A percentile compares a stretch with the other conserved stretches of the same genome.
Evolutionary conservation across 2,888 invertebrate species (phyloP).

Genomic region (Platynereis dumerilii): DNA sequence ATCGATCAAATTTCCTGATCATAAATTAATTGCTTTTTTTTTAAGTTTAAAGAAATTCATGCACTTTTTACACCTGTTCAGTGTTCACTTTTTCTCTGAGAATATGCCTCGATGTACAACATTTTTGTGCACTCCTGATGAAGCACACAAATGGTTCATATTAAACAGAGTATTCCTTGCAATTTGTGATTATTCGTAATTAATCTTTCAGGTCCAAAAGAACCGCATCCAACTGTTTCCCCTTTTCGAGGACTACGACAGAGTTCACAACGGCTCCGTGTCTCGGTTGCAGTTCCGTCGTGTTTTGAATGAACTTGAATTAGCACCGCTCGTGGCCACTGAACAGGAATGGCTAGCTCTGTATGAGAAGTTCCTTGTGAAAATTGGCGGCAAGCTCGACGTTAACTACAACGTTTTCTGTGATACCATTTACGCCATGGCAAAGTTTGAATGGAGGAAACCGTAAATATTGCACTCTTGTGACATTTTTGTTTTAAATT

Average conservation of each 20-base stretch:
- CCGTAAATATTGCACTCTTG: conserved; percentile 11
- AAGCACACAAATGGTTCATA: no score
- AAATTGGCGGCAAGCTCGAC: conserved; percentile 43
- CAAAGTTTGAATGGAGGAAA: conserved; percentile 31
- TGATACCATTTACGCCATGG: conserved; percentile 34
- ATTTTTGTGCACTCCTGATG: no score
- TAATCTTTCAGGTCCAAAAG: conserved; percentile 53
- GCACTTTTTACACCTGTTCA: no score
- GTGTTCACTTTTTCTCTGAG: no score
- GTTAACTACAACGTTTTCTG: conserved; percentile 40
- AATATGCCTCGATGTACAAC: no score
- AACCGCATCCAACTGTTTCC: conserved; percentile 62
- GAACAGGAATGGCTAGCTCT: conserved; percentile 57
- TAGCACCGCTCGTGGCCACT: conserved; percentile 51
- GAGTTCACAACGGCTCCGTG: conserved; percentile 61
- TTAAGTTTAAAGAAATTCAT: no score
- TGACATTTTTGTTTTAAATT: no score
- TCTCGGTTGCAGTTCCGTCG: conserved; percentile 61
- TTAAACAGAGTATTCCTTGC: no score
- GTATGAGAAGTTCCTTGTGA: conserved; percentile 57
- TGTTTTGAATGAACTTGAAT: conserved; percentile 59
- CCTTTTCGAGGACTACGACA: conserved; percentile 63
- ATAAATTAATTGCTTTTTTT: no score
- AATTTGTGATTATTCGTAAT: no score
- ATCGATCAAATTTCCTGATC: no score